Conservation (phyloP, 2,113 vertebrate species). For the human (Homo sapiens) region DNA sequence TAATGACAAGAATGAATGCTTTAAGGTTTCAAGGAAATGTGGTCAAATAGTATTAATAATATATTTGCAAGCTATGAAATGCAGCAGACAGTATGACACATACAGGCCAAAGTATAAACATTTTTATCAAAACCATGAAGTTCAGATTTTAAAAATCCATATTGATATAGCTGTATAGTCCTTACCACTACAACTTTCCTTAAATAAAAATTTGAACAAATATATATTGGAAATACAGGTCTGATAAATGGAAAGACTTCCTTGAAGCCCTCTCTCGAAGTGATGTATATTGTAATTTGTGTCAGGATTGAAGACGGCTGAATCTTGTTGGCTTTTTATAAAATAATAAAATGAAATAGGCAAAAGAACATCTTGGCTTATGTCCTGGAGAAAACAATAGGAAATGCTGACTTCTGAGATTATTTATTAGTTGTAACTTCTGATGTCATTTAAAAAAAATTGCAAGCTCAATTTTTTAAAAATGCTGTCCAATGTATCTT, state of each 20-base stretch:
- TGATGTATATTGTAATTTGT: background rate
- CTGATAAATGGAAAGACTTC: background rate
- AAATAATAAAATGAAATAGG: background rate
- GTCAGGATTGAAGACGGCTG: background rate
- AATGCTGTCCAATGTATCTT: background rate
- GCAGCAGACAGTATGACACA: background rate
- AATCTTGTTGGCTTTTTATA: background rate
- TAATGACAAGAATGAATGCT: background rate
- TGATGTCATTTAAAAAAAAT: background rate
- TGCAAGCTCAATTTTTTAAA: background rate
- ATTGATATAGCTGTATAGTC: no score
- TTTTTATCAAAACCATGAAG: background rate
- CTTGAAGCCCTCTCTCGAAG: background rate
- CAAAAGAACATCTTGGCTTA: background rate
- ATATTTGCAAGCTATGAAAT: background rate
- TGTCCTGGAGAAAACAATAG: background rate
- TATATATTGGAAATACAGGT: background rate
- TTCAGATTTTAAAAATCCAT: background rate
- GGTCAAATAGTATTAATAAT: background rate
- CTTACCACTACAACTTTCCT: background rate
- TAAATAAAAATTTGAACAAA: background rate
- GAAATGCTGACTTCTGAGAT: background rate
- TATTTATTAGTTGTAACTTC: background rate
- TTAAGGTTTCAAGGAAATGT: background rate
- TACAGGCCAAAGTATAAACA: background rate